A percentile compares a stretch with the other conserved stretches of the same genome.
These are phyloP conservation scores for Eupithecia vulgata DNA, from an alignment of 2,888 invertebrate genomes.

Conservation along the genomic window DNA sequence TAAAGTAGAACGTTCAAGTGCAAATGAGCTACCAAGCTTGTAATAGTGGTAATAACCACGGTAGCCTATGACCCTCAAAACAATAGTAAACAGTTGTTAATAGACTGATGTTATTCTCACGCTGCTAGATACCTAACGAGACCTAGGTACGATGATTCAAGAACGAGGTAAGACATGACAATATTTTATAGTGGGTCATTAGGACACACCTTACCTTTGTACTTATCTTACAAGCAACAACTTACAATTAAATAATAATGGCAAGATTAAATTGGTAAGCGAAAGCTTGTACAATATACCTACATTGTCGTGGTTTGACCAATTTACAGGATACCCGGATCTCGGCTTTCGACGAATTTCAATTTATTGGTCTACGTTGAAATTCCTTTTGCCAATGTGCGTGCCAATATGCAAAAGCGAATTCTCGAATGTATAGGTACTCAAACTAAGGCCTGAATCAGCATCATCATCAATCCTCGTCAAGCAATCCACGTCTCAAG, in stretches of 20 bases:
- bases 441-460: no score
- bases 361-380: not conserved
- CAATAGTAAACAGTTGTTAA: slow-evolving; percentile 67
- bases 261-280: not conserved
- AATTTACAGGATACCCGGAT: not conserved
- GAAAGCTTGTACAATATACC: not conserved
- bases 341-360: not conserved
- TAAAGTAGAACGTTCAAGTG: slow-evolving; percentile 15
- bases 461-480: no score
- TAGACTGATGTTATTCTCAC: slow-evolving; percentile 64
- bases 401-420: not conserved
- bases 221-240: no score
- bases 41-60: slow-evolving; percentile 11
- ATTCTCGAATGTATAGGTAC: no score
- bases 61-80: slow-evolving; percentile 65
- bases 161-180: slow-evolving; percentile 33
- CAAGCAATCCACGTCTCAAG: no score
- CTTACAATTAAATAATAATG: not conserved
- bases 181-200: slow-evolving; percentile 20
- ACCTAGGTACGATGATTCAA: slow-evolving; percentile 31
- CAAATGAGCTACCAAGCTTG: slow-evolving; percentile 33
- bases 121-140: slow-evolving; percentile 43
- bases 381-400: not conserved
- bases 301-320: not conserved
- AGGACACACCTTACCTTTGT: not conserved